Evolutionary conservation across 2,797 vertebrate genomes (phyloP).

Genomic region (Mus spretus): DNA sequence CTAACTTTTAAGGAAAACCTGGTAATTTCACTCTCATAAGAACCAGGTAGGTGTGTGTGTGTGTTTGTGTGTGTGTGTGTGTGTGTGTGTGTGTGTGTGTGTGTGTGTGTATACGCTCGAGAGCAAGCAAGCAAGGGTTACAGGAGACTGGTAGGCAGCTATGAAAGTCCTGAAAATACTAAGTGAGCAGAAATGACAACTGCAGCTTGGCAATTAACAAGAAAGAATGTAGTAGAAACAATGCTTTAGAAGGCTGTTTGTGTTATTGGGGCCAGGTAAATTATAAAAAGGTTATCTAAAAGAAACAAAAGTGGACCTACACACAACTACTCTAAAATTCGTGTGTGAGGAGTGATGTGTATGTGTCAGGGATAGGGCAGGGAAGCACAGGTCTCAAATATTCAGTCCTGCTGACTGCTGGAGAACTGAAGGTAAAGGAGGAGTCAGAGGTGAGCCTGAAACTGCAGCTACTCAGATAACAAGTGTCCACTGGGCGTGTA

Average conservation of each 20-base stretch:
- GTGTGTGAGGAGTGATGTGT: neutral
- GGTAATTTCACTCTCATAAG: neutral
- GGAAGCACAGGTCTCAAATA: neutral
- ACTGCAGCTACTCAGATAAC: neutral
- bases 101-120: no score
- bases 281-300: neutral
- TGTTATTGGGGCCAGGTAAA: neutral
- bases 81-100: no score
- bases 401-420: neutral
- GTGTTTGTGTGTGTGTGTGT: no score
- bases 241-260: neutral
- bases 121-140: neutral
- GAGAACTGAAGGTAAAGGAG: neutral
- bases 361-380: neutral
- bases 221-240: neutral
- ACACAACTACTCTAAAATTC: neutral
- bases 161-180: neutral
- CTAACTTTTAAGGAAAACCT: neutral
- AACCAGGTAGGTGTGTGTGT: neutral
- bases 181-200: neutral
- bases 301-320: neutral
- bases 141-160: neutral
- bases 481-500: neutral
- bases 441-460: neutral
- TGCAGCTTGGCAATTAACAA: neutral